These are phyloP conservation scores for Gymnogyps californianus DNA, from an alignment of 2,113 vertebrate genomes.

Conservation along the genomic window DNA sequence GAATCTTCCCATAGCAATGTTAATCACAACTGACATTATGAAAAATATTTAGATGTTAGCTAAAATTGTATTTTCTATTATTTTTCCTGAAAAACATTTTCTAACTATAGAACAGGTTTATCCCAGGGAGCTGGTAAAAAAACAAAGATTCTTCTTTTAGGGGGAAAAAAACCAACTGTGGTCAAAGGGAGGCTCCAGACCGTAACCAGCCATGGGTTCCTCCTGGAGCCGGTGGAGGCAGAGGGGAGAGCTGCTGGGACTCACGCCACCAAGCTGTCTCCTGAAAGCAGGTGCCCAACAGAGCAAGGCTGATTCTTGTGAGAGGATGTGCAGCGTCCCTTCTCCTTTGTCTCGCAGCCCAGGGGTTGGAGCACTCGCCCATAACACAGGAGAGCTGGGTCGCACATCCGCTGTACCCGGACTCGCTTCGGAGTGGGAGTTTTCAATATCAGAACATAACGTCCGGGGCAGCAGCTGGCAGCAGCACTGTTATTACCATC, in stretches of 20 bases:
- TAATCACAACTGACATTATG: not conserved
- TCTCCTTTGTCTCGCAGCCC: not conserved
- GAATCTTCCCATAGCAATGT: not conserved
- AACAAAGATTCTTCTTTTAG: not conserved
- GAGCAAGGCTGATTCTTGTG: not conserved
- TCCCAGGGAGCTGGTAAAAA: not conserved
- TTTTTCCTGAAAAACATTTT: not conserved
- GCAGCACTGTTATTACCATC: not conserved
- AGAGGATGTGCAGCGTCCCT: not conserved
- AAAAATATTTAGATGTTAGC: not conserved
- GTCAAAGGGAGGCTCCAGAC: not conserved
- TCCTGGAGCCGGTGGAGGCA: not conserved
- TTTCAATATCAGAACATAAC: not conserved
- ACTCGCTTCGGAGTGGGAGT: accelerated
- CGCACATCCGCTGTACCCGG: not conserved
- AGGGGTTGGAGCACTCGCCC: not conserved
- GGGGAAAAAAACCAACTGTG: not conserved
- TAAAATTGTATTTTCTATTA: not conserved
- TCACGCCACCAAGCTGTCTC: too few relatives aligned
- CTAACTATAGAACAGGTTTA: not conserved
- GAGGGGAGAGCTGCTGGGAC: not conserved
- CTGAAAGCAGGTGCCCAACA: not conserved
- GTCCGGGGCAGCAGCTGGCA: not conserved
- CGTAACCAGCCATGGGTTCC: not conserved
- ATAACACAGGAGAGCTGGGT: not conserved